Evolutionary conservation across 2,888 invertebrate species (phyloP).

Genomic region (Chymomyza fuscimana): DNA sequence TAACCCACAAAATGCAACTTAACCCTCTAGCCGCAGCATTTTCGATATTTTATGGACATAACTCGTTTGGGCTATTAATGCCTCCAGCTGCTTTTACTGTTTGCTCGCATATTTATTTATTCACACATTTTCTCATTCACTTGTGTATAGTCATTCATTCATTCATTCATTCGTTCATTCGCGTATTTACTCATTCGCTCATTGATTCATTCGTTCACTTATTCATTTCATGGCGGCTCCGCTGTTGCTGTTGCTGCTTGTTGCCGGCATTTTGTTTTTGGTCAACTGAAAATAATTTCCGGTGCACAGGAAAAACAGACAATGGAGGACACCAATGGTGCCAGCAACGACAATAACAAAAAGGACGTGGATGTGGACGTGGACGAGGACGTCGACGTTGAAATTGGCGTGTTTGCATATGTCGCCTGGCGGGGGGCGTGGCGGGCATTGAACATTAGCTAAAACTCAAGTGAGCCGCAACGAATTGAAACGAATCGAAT

Average conservation of each 20-base stretch:
- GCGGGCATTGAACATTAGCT: slow-evolving; percentile 62
- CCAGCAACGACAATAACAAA: slow-evolving; percentile 31
- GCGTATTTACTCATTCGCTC: not conserved
- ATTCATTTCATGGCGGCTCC: not conserved
- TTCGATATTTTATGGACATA: not conserved
- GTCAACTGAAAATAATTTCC: slow-evolving; percentile 59
- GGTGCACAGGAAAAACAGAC: slow-evolving; percentile 42
- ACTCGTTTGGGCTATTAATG: not conserved
- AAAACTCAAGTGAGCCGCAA: slow-evolving; percentile 71
- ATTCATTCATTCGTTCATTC: not conserved
- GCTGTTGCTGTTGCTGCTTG: not conserved
- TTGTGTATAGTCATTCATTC: not conserved
- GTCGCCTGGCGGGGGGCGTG: slow-evolving; percentile 33
- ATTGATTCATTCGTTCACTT: not conserved
- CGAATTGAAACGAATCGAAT: slow-evolving; percentile 61
- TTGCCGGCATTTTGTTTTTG: not conserved
- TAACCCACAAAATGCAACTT: not conserved
- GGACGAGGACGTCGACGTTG: slow-evolving; percentile 6
- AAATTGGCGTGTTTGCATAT: slow-evolving; percentile 69
- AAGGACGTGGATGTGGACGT: slow-evolving; percentile 7
- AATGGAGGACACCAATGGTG: slow-evolving; percentile 34
- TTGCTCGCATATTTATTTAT: not conserved
- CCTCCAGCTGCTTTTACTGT: not conserved
- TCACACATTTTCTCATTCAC: not conserved
- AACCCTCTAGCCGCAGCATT: not conserved